Evolutionary conservation across 2,113 vertebrate species (phyloP).

Genomic region (Acrocephalus arundinaceus): DNA sequence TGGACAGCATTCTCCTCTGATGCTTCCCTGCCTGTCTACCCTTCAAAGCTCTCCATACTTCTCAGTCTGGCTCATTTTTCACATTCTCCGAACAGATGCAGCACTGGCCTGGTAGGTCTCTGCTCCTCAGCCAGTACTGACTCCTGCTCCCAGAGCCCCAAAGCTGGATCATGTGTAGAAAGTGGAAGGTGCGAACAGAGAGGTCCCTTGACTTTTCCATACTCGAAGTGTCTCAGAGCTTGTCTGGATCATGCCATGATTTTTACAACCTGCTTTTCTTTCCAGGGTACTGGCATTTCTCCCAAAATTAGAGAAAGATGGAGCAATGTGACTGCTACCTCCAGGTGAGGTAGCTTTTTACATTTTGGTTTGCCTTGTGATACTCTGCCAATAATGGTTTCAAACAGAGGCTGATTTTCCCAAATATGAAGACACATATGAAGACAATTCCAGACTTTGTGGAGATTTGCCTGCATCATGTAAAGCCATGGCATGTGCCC

Average conservation of each 20-base stretch:
- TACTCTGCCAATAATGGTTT: background rate
- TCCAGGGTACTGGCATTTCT: background rate
- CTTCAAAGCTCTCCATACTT: background rate
- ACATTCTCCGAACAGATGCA: background rate
- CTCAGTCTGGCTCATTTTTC: background rate
- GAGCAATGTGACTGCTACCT: background rate
- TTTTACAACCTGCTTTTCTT: background rate
- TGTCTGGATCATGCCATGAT: background rate
- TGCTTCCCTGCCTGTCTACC: background rate
- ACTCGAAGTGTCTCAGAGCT: background rate
- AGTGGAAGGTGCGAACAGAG: background rate
- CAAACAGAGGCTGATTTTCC: background rate
- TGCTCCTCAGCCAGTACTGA: background rate
- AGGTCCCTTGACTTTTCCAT: background rate
- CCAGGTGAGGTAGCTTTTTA: background rate
- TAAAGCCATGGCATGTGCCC: background rate
- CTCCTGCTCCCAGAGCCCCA: background rate
- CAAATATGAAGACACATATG: background rate
- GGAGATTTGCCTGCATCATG: background rate
- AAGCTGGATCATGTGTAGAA: background rate
- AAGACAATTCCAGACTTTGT: rapidly evolving
- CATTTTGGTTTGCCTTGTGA: background rate
- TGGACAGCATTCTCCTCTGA: background rate
- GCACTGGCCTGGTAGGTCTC: background rate
- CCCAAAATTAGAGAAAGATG: background rate